Conservation (phyloP, 1,140 invertebrate species). For the Drosophila melanogaster region Release_6_plus_ISO1_MT NT_033777.3:26280501-26281000, state of each 20-base stretch:
- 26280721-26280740: conserved; percentile 77
- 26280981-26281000: conserved; percentile 56
- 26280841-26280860: conserved; percentile 76
- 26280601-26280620: too few species aligned
- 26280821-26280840: conserved; percentile 16
- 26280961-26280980: conserved; percentile 81
- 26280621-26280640: background rate
- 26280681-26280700: conserved; percentile 43
- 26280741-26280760: conserved; percentile 77
- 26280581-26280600: too few species aligned
- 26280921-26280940: conserved; percentile 47
- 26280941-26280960: conserved; percentile 66
- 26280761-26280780: conserved; percentile 82
- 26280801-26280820: conserved; percentile 73
- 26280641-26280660: conserved; percentile 1
- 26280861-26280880: conserved; percentile 55
- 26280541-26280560: background rate
- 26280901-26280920: conserved; percentile 49
- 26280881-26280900: conserved; percentile 50
- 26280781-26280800: conserved; percentile 82
- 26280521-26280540: background rate
- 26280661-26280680: conserved; percentile 51
- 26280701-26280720: conserved; percentile 70
- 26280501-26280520: background rate
- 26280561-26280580: background rate